Evolutionary conservation across 2,888 invertebrate species (phyloP).

Genomic region (Mylabris sibirica): DNA sequence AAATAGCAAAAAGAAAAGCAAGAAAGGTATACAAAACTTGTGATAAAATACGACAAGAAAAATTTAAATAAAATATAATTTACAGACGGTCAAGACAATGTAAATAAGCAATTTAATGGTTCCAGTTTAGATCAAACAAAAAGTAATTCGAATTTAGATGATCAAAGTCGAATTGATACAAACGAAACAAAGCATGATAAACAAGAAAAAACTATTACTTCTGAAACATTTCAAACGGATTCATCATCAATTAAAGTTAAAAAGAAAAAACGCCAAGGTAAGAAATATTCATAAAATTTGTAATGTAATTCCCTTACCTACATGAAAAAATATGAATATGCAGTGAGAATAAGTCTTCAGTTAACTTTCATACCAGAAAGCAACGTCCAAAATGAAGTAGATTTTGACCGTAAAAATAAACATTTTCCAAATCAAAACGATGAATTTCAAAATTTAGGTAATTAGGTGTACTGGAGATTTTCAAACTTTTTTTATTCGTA

Average conservation of each 20-base stretch:
- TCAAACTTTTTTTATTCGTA: neutral
- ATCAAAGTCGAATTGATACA: no score
- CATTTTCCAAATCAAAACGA: neutral
- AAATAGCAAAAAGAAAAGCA: neutral
- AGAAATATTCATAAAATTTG: neutral
- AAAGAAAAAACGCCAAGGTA: neutral
- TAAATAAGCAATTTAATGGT: neutral
- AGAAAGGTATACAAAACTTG: neutral
- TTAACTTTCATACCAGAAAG: neutral
- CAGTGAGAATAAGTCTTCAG: slow-evolving; percentile 2
- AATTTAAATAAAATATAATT: neutral
- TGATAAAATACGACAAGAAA: no score
- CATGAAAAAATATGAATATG: neutral
- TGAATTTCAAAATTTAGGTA: neutral
- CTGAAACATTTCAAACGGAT: neutral
- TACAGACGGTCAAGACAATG: neutral
- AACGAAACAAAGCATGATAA: no score
- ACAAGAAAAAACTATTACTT: neutral
- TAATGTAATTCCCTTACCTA: no score
- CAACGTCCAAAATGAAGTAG: slow-evolving; percentile 9
- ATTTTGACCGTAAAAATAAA: neutral
- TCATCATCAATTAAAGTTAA: neutral
- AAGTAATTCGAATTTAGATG: no score
- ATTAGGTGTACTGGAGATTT: neutral
- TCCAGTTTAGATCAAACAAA: no score